Evolutionary conservation across 2,888 invertebrate genomes (phyloP).

Genomic region (Pecten maximus): DNA sequence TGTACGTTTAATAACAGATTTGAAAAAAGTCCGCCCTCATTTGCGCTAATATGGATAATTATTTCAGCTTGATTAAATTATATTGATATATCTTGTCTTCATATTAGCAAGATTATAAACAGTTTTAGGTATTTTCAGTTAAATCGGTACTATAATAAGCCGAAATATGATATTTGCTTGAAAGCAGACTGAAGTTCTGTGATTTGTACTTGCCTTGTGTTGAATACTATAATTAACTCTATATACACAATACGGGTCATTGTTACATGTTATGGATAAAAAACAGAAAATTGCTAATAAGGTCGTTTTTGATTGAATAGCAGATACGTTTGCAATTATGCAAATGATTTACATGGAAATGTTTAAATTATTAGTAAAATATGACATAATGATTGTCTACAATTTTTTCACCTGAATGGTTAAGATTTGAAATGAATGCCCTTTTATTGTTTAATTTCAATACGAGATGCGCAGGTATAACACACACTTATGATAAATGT

Average conservation of each 20-base stretch:
- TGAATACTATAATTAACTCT: not conserved
- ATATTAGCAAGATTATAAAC: not conserved
- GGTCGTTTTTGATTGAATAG: not conserved
- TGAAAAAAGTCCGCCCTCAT: not conserved
- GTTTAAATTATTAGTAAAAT: not conserved
- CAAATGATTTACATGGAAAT: not conserved
- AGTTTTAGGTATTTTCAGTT: not conserved
- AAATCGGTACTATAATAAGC: not conserved
- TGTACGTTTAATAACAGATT: not conserved
- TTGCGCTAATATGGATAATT: conserved; percentile 12
- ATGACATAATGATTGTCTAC: not conserved
- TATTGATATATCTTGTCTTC: conserved; percentile 20
- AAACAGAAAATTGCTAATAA: not conserved
- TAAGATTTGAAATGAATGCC: not conserved
- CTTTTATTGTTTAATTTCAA: not conserved
- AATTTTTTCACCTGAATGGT: not conserved
- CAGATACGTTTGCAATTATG: not conserved
- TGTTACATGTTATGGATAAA: not conserved
- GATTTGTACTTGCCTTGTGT: not conserved
- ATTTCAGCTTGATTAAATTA: not conserved
- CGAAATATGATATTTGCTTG: not conserved
- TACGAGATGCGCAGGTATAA: not conserved
- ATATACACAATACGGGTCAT: not conserved
- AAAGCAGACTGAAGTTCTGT: not conserved
- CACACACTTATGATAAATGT: not conserved